Evolutionary conservation across 2,113 vertebrate genomes (phyloP).

Genomic region (Patagioenas fasciata): DNA sequence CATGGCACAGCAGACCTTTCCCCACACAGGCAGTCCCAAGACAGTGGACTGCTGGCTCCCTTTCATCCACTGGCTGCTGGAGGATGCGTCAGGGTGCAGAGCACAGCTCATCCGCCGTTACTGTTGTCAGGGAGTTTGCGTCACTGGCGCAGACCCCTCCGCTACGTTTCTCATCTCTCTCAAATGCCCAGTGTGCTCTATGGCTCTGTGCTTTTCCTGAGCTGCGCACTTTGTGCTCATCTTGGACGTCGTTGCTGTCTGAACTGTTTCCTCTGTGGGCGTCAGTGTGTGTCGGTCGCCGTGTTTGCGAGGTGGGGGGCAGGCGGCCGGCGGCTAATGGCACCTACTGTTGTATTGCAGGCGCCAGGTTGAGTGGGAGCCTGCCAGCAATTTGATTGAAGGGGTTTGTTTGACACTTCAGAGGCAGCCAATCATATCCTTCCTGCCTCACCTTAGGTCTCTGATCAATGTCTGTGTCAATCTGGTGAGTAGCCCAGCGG

Average conservation of each 20-base stretch:
- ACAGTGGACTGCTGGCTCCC: background rate
- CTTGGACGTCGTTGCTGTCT: constrained; percentile 31
- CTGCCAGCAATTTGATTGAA: constrained; percentile 98
- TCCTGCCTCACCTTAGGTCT: constrained; percentile 97
- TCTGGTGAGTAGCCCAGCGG: constrained; percentile 84
- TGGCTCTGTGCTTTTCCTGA: constrained; percentile 52
- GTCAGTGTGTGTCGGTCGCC: constrained; percentile 63
- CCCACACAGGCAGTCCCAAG: background rate
- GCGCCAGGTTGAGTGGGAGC: constrained; percentile 99
- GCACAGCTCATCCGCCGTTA: background rate
- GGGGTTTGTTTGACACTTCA: constrained; percentile 99
- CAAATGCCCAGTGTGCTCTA: constrained; percentile 1
- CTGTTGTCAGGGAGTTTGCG: constrained; percentile 28
- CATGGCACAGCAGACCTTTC: background rate
- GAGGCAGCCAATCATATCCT: constrained; percentile 99
- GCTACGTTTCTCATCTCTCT: constrained; percentile 32
- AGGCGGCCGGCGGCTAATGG: constrained; percentile 68
- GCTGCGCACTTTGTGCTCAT: constrained; percentile 9
- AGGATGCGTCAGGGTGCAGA: background rate
- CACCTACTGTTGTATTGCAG: constrained; percentile 84
- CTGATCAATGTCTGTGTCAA: constrained; percentile 99
- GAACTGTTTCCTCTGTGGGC: constrained; percentile 43
- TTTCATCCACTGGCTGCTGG: background rate
- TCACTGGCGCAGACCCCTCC: background rate
- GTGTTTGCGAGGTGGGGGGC: constrained; percentile 58